phyloP scores from a whole-genome alignment of 2,797 vertebrate species.

The Zenarchopterus dispar region DNA sequence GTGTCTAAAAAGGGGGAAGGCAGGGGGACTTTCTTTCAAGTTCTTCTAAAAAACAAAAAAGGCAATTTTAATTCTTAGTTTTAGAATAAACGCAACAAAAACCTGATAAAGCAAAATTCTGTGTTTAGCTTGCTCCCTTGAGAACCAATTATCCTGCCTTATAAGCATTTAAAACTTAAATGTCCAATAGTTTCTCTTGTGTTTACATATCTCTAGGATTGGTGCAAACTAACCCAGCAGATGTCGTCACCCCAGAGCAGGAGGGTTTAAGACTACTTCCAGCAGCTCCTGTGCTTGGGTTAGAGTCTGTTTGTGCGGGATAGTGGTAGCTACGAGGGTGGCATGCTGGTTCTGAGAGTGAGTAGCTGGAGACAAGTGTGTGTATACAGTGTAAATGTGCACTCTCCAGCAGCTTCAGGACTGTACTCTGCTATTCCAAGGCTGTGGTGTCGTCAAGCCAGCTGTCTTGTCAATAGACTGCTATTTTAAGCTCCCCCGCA shows the following conservation, averaged over 20 bases:
- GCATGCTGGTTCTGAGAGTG: conserved; percentile 15
- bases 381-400: conserved; percentile 42
- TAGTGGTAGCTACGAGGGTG: conserved; percentile 26
- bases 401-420: conserved; percentile 68
- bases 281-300: conserved; percentile 51
- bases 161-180: no score
- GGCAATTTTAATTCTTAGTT: no score
- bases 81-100: no score
- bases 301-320: conserved; percentile 11
- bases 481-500: conserved; percentile 83
- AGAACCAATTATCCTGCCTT: no score
- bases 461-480: conserved; percentile 86
- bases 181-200: no score
- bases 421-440: conserved; percentile 74
- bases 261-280: conserved; percentile 81
- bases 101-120: no score
- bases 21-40: no score
- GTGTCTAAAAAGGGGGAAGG: no score
- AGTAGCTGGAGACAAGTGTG: conserved; percentile 47
- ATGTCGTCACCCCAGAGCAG: conserved; percentile 73
- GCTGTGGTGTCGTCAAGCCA: conserved; percentile 68
- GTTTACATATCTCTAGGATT: no score
- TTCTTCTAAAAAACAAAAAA: no score
- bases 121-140: no score
- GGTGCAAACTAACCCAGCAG: conserved; percentile 48